Evolutionary conservation across 2,113 vertebrate species (phyloP).

Genomic region (Tetraodon nigroviridis): DNA sequence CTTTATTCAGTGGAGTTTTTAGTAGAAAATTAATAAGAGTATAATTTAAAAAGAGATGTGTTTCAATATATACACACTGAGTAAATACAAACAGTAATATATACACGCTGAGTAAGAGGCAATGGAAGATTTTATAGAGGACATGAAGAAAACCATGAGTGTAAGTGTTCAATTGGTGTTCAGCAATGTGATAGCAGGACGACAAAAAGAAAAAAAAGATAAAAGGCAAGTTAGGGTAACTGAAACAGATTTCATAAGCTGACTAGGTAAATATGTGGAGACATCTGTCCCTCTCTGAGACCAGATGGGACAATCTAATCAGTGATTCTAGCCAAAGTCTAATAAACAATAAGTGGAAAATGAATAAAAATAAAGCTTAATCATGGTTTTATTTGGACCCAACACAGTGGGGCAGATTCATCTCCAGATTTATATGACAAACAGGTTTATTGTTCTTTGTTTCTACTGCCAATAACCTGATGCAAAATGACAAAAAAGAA

Average conservation of each 20-base stretch:
- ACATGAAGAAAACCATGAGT: slow-evolving; percentile 4
- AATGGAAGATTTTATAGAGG: not conserved
- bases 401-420: slow-evolving; percentile 27
- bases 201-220: not conserved
- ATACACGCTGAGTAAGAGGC: no score
- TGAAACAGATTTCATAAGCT: slow-evolving; percentile 45
- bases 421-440: slow-evolving; percentile 21
- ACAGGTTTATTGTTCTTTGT: slow-evolving; percentile 10
- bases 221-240: slow-evolving; percentile 34
- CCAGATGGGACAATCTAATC: slow-evolving; percentile 30
- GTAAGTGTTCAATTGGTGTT: no score
- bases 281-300: slow-evolving; percentile 60
- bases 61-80: no score
- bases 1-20: slow-evolving; percentile 10
- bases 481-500: slow-evolving; percentile 3
- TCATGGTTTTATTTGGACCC: slow-evolving; percentile 38
- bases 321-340: slow-evolving; percentile 32
- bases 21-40: no score
- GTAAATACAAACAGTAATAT: no score
- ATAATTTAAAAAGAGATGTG: no score
- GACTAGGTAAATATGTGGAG: slow-evolving; percentile 28
- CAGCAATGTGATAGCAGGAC: no score
- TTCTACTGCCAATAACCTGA: not conserved
- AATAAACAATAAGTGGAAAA: slow-evolving; percentile 25
- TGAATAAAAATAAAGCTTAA: slow-evolving; percentile 14